These are phyloP conservation scores for Callopanchax toddi DNA, from an alignment of 2,113 vertebrate genomes.

Conservation along the genomic window DNA sequence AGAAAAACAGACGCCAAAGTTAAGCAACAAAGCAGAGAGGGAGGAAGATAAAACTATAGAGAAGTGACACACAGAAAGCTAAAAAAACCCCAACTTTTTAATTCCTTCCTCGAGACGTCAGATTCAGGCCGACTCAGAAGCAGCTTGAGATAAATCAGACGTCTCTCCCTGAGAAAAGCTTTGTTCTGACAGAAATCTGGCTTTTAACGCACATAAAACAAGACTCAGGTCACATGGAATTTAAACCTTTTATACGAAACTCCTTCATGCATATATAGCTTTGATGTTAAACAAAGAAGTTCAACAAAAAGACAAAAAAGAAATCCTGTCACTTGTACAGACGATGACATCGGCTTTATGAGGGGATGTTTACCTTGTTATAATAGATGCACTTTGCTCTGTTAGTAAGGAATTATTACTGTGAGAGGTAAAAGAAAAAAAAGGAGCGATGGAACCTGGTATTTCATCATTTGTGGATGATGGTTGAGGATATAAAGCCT, in stretches of 20 bases:
- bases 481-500: no score
- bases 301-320: background rate
- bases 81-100: slow-evolving; percentile 16
- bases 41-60: slow-evolving; percentile 14
- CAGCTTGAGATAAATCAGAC: background rate
- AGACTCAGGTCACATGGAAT: background rate
- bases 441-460: background rate
- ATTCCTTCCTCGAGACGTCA: slow-evolving; percentile 13
- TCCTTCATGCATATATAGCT: background rate
- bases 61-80: slow-evolving; percentile 4
- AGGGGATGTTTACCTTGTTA: no score
- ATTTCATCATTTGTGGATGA: background rate
- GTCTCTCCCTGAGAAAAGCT: slow-evolving; percentile 1
- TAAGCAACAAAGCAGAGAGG: slow-evolving; percentile 36
- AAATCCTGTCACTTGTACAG: background rate
- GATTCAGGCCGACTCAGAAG: slow-evolving; percentile 23
- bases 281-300: background rate
- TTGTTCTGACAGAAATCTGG: background rate
- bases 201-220: background rate
- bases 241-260: background rate
- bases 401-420: background rate
- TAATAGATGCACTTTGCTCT: no score
- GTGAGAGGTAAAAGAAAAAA: background rate
- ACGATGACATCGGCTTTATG: background rate
- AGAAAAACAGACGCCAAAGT: slow-evolving; percentile 49